Evolutionary conservation across 2,797 vertebrate species (phyloP), one percentile per base, ranked within the genome.

Genomic region (Mus minutoides): DNA sequence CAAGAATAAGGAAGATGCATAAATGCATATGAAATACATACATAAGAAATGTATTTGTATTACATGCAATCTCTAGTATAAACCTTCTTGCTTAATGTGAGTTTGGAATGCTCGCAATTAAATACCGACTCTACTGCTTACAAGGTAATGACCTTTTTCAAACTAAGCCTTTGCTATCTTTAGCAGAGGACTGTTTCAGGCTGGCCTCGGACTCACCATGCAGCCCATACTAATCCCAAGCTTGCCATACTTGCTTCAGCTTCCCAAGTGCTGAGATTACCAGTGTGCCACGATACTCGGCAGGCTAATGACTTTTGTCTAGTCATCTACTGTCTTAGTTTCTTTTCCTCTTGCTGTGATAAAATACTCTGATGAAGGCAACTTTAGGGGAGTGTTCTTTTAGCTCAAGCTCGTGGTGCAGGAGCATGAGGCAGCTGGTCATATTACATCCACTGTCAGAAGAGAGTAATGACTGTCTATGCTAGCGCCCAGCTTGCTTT

Each of bases 21-120:
- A 29, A 22, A 90, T 14, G 40, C 6, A 19, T 77, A 76, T 24
- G 67, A 43, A 21, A 40, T 31, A 56, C 12, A 54, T 37, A 43
- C 52, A 0, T 73, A 91, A 60, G 58, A 83, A 82, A 46, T 78
- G 14, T 91, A 60, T 37, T 40, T 49, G 54, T 76, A 40, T n/a
- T 21, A 60, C 19, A 34, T 76, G 13, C 26, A 64, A 67, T 71
- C 46, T 46, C 52, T 37, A 60, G 31, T 58, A 40, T 79, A 86
- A 82, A 89, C 62, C 56, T 97, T 82, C 54, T 67, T 58, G 62
- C 49, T 94, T 24, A 40, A 11, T 71, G 16, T 95, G 40, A 6
- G 29, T 88, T 91, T 80, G 1, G 85, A 34, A 89, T 69, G 8
- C 67, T 85, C 69, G 24, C 46, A 95, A 89, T 97, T 24, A 90